Base-by-base conservation (phyloP, 1,140 invertebrate genomes). In the Oncopodura yosiiana region DNA sequence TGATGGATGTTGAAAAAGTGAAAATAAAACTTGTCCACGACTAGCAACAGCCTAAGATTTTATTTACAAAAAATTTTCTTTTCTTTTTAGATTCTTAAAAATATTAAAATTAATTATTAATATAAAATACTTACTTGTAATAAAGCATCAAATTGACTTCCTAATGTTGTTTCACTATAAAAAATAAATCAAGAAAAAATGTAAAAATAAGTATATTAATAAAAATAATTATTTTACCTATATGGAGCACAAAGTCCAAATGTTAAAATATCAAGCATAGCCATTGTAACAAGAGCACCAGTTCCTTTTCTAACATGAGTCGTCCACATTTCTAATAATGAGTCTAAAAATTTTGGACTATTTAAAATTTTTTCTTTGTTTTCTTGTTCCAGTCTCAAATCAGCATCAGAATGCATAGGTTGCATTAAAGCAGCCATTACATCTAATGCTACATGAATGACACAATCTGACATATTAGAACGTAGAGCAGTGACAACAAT, bases 201-300 rank as follows among this genome's bases (percentile, higher is more conserved):
- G n/a, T n/a, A n/a, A n/a, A n/a, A n/a, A n/a, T n/a, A n/a, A n/a
- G n/a, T n/a, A n/a, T n/a, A n/a, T n/a, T n/a, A n/a, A n/a, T n/a
- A n/a, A n/a, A n/a, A n/a, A n/a, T n/a, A n/a, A n/a, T n/a, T n/a
- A n/a, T n/a, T n/a, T n/a, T n/a, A n/a, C n/a, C n/a, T n/a, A n/a
- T n/a, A 99, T 19, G 96, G 96, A 55, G 95, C 88, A 75, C 95
- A 99, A 9, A 99, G 75, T 5, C 93, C 86, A 76, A 95, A 99
- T n/a, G 94, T 99, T 57, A 99, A 74, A 68, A 99, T 94, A 73
- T 99, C 96, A 66, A 99, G 76, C 90, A 99, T 95, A 30, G 92
- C 87, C 62, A 78, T 72, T 38, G 83, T 79, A 18, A 83, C 75
- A 14, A 82, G 66, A 34, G 79, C 79, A 23, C 81, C 81, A 24